These are phyloP conservation scores for Morelia viridis DNA, from an alignment of 2,797 vertebrate genomes.

Conservation along the genomic window DNA sequence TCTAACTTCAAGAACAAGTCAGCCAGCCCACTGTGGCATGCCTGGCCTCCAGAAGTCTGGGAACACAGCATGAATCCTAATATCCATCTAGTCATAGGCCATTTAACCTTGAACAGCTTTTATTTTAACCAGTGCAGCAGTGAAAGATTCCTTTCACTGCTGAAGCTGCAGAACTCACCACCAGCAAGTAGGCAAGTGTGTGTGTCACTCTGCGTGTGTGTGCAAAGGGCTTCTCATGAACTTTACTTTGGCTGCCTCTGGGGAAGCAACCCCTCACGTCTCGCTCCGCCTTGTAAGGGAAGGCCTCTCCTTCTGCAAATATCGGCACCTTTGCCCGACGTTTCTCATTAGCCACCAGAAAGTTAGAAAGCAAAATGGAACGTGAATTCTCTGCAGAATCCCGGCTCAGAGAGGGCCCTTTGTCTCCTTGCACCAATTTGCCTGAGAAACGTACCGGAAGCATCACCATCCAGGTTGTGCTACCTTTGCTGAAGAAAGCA, in stretches of 20 bases:
- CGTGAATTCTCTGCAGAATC: not conserved
- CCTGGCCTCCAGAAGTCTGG: not conserved
- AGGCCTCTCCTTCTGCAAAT: not conserved
- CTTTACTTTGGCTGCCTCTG: constrained; percentile 52
- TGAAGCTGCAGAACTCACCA: not conserved
- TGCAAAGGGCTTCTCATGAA: constrained; percentile 42
- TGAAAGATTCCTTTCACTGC: not conserved
- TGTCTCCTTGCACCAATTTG: not conserved
- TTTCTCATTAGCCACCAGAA: rapidly evolving
- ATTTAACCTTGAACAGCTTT: constrained; percentile 55
- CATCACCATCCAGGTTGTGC: not conserved
- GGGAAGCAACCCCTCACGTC: rapidly evolving
- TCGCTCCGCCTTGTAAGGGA: not conserved
- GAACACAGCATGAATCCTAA: no score
- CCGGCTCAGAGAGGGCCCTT: not conserved
- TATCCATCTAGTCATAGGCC: not conserved
- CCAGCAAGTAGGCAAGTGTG: constrained; percentile 36
- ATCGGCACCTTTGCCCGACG: rapidly evolving
- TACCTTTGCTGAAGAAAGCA: not conserved
- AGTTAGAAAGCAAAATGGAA: not conserved
- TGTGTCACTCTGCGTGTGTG: not conserved
- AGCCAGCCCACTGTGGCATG: not conserved
- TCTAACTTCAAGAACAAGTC: not conserved
- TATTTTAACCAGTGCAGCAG: constrained; percentile 17
- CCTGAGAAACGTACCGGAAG: not conserved